Conservation (phyloP, 2,888 invertebrate species). For the Norana najaformis region DNA sequence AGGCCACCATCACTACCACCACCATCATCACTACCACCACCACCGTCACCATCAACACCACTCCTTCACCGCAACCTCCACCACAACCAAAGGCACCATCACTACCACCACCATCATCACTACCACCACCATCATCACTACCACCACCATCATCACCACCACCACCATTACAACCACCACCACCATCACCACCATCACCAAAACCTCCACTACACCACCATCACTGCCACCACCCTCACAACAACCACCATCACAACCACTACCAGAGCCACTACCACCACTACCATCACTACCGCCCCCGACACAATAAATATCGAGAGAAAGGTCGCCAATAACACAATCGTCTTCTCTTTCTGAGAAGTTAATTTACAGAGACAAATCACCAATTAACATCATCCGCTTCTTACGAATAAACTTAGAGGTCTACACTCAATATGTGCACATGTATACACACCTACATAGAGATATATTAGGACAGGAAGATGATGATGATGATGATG, state of each 20-base stretch:
- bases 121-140: neutral
- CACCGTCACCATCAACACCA: neutral
- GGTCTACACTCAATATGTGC: no score
- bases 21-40: neutral
- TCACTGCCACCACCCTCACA: no score
- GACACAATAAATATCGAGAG: neutral
- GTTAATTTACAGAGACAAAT: no score
- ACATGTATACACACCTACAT: neutral
- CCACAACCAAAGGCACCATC: neutral
- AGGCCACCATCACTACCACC: no score
- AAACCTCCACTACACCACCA: conserved; percentile 17
- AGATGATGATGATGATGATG: no score
- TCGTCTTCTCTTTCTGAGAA: neutral
- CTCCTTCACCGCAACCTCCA: neutral
- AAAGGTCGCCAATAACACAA: neutral
- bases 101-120: neutral
- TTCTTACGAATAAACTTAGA: no score
- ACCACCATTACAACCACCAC: neutral
- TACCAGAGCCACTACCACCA: neutral
- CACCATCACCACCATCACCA: neutral
- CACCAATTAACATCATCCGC: no score
- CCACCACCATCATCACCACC: neutral
- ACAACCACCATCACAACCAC: neutral
- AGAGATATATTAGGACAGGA: no score
- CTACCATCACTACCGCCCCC: neutral